Base-by-base conservation (phyloP, 2,888 invertebrate species). In the Eumacrocentrus americanus region DNA sequence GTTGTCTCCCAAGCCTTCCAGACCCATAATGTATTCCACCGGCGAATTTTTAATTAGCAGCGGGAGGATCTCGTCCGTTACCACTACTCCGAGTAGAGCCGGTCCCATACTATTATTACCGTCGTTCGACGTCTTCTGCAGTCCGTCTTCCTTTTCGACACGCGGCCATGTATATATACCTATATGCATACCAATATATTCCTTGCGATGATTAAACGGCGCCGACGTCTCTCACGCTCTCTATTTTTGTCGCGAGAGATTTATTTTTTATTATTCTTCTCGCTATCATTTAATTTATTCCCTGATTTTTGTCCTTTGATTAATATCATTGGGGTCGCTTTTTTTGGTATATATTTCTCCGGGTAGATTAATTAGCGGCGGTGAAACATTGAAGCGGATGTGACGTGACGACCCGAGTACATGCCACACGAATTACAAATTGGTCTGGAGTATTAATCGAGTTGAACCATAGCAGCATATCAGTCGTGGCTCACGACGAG, bases 31-130 rank as follows among this genome's bases (percentile, higher is more conserved):
- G 66, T 71, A 71, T 75, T 74, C 74, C 66, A 57, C 61, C 60
- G 63, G 68, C 68, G 71, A 71, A 72, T 76, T 78, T 80, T 80
- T 79, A 80, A 79, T 80, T 79, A 79, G 74, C 75, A 67, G 65
- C 72, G 62, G 72, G 71, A 69, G 69, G 68, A 70, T 69, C 69
- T 67, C 67, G 68, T 62, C 70, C 70, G 69, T 72, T 71, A 70
- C 68, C 69, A 62, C 65, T n/a, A n/a, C n/a, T n/a, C n/a, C n/a
- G n/a, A n/a, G n/a, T 67, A 58, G 48, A 29, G 50, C 20, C 14
- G 60, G 64, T 69, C 65, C 63, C 69, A n/a, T n/a, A 71, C 72
- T 70, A 69, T 73, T 70, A 72, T 76, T 75, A 74, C 68, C 67
- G 57, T 58, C 47, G 38, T 61, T 58, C 51, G 52, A 60, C 48